Evolutionary conservation across 2,113 vertebrate genomes (phyloP), one percentile per base, ranked within the genome.

Genomic region (Boulengeromyrus knoepffleri): DNA sequence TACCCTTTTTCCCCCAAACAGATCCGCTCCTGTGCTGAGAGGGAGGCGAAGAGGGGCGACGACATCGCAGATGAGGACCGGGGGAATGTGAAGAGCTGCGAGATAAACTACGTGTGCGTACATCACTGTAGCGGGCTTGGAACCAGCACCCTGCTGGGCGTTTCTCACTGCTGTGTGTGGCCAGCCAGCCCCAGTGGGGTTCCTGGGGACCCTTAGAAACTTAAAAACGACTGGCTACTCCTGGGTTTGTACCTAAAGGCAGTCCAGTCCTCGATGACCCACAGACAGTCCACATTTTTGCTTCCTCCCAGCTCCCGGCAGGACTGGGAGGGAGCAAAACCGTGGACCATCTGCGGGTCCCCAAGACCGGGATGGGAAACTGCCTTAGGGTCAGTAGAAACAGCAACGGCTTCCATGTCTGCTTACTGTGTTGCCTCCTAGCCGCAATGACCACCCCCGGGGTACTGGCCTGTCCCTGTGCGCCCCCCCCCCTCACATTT

Each of bases 31-130:
- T 97, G 95, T 91, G 94, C 94, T 7, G 99, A 99, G 92, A 96
- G 95, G 92, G 97, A 99, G 93, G 92, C 94, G 39, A 97, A 97
- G 94, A 96, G 90, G 91, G 98, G 97, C 91, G 98, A 99, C 90
- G 97, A 98, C 89, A 95, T 99, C 90, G 96, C 97, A 24, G 97
- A 98, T 52, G 98, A 99, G 94, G 99, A 99, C 94, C 95, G 97
- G 92, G 98, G 98, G 91, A 98, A 98, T 0, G 97, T 99, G 91
- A 99, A 98, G 92, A 97, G 96, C 85, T 99, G 98, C 92, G 99
- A 99, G 96, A 91, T 99, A 94, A 99, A 97, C 93, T 99, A 99
- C 0, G 98, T 99, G 99, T 99, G 96, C 0, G 98, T 98, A 92
- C 17, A 62, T 74, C 85, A 46, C 46, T 27, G n/a, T 17, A 9